Percentiles rank a stretch among this genome's conserved stretches.
phyloP scores from a whole-genome alignment of 2,797 vertebrate species.

The Eidolon dupreanum region DNA sequence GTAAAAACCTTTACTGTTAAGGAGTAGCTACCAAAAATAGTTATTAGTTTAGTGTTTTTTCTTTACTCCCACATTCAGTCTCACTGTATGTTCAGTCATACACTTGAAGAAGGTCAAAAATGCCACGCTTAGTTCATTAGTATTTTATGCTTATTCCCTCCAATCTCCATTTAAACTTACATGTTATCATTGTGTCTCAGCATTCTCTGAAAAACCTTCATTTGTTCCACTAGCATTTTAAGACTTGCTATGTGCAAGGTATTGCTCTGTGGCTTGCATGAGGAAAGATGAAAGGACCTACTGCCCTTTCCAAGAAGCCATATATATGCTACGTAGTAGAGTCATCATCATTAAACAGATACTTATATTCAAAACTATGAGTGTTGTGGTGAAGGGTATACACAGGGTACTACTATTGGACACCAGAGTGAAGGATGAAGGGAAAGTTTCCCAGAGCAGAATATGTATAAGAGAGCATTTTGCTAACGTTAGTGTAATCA shows the following conservation, averaged over 20 bases:
- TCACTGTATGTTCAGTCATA: not conserved
- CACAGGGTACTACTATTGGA: not conserved
- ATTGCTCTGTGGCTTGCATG: conserved; percentile 9
- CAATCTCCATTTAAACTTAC: not conserved
- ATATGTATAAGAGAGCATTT: not conserved
- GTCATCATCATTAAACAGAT: not conserved
- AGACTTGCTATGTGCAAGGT: not conserved
- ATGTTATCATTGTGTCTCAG: conserved; percentile 16
- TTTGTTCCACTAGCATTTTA: conserved; percentile 23
- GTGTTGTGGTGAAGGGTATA: not conserved
- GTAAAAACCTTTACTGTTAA: not conserved
- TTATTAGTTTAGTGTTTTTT: not conserved
- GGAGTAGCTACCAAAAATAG: not conserved
- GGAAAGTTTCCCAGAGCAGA: not conserved
- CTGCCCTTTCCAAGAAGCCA: not conserved
- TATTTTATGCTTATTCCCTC: not conserved
- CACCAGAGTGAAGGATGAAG: not conserved
- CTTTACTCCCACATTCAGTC: not conserved
- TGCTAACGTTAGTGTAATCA: not conserved
- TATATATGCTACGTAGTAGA: not conserved
- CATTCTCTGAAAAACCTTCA: not conserved
- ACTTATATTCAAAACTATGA: not conserved
- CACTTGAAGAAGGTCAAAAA: conserved; percentile 11
- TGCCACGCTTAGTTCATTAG: not conserved
- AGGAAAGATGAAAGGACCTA: not conserved